Percentiles rank a stretch among this genome's conserved stretches.
These are phyloP conservation scores for Calcarius ornatus DNA, from an alignment of 2,113 vertebrate species.

Conservation along the genomic window DNA sequence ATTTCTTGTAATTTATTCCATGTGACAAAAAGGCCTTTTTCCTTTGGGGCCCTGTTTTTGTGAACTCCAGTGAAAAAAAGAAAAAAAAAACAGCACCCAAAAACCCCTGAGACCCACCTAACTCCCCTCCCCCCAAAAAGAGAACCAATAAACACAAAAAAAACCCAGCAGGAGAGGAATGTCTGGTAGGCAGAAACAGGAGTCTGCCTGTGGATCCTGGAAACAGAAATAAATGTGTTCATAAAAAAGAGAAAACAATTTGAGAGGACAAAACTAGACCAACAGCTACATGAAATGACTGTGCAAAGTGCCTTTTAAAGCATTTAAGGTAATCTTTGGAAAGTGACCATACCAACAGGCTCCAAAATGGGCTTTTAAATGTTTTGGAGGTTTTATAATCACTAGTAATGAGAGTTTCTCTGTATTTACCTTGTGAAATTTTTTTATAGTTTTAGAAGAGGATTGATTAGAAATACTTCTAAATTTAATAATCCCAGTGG, in stretches of 20 bases:
- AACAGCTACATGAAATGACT: background rate
- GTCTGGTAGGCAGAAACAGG: background rate
- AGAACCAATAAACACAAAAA: background rate
- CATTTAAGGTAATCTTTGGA: background rate
- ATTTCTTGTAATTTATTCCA: background rate
- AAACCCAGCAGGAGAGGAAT: background rate
- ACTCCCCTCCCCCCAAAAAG: background rate
- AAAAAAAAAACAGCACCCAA: background rate
- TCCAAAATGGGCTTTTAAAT: background rate
- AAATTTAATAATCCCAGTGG: background rate
- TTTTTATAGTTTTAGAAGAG: background rate
- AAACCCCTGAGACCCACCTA: background rate
- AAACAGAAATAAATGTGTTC: background rate
- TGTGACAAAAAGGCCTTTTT: background rate
- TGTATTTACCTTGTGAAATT: background rate
- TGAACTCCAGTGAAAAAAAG: accelerated
- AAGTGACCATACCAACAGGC: background rate
- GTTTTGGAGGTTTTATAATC: background rate
- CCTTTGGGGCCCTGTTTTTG: background rate
- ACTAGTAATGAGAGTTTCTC: background rate
- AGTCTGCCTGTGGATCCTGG: background rate
- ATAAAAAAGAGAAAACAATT: background rate
- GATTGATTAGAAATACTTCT: background rate
- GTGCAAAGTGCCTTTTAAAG: background rate
- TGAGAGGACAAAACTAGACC: background rate